Percentiles rank a stretch among this genome's conserved stretches.
Conservation (phyloP, 2,888 invertebrate species). For the Lithophane leautieri region DNA sequence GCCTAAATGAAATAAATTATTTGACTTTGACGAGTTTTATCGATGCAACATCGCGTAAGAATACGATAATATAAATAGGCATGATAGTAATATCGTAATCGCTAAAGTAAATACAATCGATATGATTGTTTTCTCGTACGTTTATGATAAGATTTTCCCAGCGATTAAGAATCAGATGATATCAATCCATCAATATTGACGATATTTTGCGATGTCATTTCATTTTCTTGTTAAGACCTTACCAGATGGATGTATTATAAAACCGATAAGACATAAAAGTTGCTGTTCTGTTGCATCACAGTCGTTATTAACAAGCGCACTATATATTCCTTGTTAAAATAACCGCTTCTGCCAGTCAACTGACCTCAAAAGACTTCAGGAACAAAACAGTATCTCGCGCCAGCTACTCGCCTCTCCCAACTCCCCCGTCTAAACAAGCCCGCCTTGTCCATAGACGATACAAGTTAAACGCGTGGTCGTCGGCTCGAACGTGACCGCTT, state of each 20-base stretch:
- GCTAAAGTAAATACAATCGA: not conserved
- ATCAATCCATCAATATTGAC: not conserved
- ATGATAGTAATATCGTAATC: not conserved
- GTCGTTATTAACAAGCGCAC: not conserved
- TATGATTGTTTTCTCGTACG: not conserved
- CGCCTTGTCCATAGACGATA: conserved; percentile 75
- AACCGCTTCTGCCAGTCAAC: not conserved
- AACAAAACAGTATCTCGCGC: not conserved
- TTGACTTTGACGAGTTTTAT: no score
- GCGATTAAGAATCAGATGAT: not conserved
- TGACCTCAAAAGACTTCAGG: not conserved
- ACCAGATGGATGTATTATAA: not conserved
- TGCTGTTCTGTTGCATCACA: no score
- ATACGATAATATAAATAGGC: not conserved
- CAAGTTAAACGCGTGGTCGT: conserved; percentile 82
- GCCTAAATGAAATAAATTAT: no score
- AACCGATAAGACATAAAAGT: not conserved
- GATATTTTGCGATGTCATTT: not conserved
- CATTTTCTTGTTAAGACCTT: not conserved
- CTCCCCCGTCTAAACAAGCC: conserved; percentile 65
- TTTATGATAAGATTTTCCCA: not conserved
- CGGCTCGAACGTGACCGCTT: conserved; percentile 85
- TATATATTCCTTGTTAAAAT: not conserved
- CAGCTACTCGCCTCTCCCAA: conserved; percentile 40
- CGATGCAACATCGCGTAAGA: not conserved